Base-by-base conservation (phyloP, 2,888 invertebrate species). In the Baronia brevicornis region DNA sequence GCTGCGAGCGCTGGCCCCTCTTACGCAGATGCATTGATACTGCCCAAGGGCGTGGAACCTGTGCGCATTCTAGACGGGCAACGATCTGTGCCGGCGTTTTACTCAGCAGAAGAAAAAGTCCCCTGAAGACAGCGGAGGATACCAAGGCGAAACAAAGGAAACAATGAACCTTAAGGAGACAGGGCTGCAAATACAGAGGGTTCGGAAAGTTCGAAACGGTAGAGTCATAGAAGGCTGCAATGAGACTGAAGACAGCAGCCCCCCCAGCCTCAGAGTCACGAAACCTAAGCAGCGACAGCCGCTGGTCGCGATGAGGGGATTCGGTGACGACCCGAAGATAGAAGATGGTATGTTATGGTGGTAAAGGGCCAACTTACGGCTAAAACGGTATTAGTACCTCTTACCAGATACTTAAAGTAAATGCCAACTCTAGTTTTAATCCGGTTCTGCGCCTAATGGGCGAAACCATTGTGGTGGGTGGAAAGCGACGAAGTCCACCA, bases 201-300 rank as follows among this genome's bases (percentile, higher is more conserved):
- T 53, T 0, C 9, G 43, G 0, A 40, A 26, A 11, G 33, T 51
- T 0, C 44, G 44, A 1, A 45, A 17, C 9, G 33, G 35, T 0
- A 49, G 46, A 0, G 36, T 45, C 0, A 26, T 42, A n/a, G 0
- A 39, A 28, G 2, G 28, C 22, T 0, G 44, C 45, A 0, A 2
- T 12, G 0, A 36, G 18, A 2, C 20, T 50, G 0, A 35, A 26
- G 1, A 25, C 13, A 0, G 39, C 44, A 0, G 33, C 27, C 0
- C 51, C 47, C 0, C 14, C 37, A 21, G 25, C 0, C 29, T 51
- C 0, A 21, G 38, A 2, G 31, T 38, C 0, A 12, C 28, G 0
- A 33, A 18, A 7, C 34, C 37, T 1, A 33, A 26, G 6, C 7
- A n/a, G 7, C 4, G 22, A 0, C 10, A 7, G 2, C 38, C 38